These are phyloP conservation scores for Byasa hedistus DNA, from an alignment of 2,888 invertebrate genomes.

Conservation along the genomic window DNA sequence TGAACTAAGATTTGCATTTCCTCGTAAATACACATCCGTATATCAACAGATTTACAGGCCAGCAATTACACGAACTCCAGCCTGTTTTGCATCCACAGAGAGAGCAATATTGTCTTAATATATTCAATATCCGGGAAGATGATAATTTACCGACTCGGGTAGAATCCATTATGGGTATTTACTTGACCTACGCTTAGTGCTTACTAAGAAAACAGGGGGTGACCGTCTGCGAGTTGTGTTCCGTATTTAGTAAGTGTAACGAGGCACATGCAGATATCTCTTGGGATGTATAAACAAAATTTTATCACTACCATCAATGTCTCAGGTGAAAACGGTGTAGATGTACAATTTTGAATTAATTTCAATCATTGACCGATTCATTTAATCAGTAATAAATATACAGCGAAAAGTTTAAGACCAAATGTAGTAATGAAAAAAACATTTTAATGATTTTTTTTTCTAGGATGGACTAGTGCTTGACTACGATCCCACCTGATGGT, in stretches of 20 bases:
- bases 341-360: background rate
- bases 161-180: conserved; percentile 80
- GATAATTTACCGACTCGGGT: conserved; percentile 73
- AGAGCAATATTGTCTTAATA: conserved; percentile 71
- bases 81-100: conserved; percentile 58
- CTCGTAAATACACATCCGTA: conserved; percentile 21
- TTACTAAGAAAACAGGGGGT: conserved; percentile 80
- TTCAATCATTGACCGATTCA: background rate
- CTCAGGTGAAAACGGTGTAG: background rate
- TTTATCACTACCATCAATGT: background rate
- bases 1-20: conserved; percentile 18
- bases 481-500: too few relatives aligned
- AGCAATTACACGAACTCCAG: conserved; percentile 64
- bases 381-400: too few relatives aligned
- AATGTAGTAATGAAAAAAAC: too few relatives aligned
- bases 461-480: too few relatives aligned
- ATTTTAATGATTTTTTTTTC: too few relatives aligned
- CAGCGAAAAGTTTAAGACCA: too few relatives aligned
- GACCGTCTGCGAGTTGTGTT: conserved; percentile 42
- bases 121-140: conserved; percentile 79
- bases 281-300: conserved; percentile 41
- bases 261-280: conserved; percentile 12
- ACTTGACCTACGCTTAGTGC: conserved; percentile 79
- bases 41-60: conserved; percentile 37
- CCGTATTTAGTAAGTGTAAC: conserved; percentile 9